Evolutionary conservation across 2,888 invertebrate species (phyloP).

Genomic region (Melanchra persicariae): DNA sequence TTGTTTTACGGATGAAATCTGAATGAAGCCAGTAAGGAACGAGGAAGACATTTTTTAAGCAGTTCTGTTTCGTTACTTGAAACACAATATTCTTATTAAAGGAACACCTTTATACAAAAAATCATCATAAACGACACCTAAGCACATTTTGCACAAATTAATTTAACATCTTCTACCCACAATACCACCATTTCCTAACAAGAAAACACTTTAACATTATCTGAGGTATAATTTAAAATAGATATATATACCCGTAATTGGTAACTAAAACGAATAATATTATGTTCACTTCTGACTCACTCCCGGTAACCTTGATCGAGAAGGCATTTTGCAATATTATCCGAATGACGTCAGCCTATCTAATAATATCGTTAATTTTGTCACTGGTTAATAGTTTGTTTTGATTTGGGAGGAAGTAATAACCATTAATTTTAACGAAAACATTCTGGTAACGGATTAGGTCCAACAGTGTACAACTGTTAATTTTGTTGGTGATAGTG

Average conservation of each 20-base stretch:
- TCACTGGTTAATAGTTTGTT: constrained; percentile 12
- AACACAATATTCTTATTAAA: neutral
- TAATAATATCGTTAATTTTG: constrained; percentile 30
- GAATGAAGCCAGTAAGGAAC: too few species aligned
- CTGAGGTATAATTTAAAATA: constrained; percentile 31
- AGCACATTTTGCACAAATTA: neutral
- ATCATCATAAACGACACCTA: neutral
- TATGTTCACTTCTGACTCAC: constrained; percentile 54
- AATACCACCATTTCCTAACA: neutral
- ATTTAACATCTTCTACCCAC: constrained; percentile 32
- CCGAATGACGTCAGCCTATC: constrained; percentile 39
- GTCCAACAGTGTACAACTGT: neutral
- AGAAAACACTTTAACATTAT: constrained; percentile 32
- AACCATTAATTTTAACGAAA: neutral
- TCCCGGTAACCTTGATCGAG: constrained; percentile 56
- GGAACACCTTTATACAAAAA: neutral
- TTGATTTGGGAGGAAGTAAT: constrained; percentile 2
- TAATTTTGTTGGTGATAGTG: neutral
- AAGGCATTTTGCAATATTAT: constrained; percentile 48
- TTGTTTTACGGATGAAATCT: too few species aligned
- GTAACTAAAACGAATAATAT: constrained; percentile 26
- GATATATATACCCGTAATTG: constrained; percentile 45
- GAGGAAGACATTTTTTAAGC: too few species aligned
- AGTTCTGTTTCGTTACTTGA: neutral
- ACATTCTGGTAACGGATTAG: too few species aligned